A percentile compares a stretch with the other conserved stretches of the same genome.
phyloP scores from a whole-genome alignment of 2,797 vertebrate genomes.

The Hylomyscus alleni region DNA sequence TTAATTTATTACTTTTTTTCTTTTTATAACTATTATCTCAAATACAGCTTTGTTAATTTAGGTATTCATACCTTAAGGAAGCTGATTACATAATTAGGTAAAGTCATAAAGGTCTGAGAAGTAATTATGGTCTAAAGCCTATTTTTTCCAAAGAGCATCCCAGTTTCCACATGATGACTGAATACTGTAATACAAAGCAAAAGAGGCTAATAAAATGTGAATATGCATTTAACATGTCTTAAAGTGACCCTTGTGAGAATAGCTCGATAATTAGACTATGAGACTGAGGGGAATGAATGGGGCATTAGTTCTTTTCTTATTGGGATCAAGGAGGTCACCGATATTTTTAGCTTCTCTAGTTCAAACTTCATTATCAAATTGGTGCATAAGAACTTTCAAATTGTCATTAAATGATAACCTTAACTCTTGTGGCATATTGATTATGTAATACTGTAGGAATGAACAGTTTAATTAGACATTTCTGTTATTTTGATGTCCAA shows the following conservation, averaged over 20 bases:
- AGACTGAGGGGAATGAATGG: background rate
- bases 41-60: background rate
- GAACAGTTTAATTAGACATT: background rate
- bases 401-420: background rate
- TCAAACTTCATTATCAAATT: background rate
- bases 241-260: background rate
- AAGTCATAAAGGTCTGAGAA: background rate
- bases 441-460: background rate
- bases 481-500: background rate
- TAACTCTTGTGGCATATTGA: background rate
- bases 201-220: background rate
- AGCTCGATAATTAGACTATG: background rate
- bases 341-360: background rate
- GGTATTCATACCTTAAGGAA: background rate
- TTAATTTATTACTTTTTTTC: background rate
- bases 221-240: background rate
- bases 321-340: background rate
- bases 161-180: background rate
- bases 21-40: background rate
- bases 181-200: background rate
- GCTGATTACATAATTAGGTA: background rate
- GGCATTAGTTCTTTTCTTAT: background rate
- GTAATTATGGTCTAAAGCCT: background rate
- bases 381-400: background rate
- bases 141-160: background rate